These are phyloP conservation scores for Rattus rattus DNA, from an alignment of 2,113 vertebrate genomes.

Conservation along the genomic window DNA sequence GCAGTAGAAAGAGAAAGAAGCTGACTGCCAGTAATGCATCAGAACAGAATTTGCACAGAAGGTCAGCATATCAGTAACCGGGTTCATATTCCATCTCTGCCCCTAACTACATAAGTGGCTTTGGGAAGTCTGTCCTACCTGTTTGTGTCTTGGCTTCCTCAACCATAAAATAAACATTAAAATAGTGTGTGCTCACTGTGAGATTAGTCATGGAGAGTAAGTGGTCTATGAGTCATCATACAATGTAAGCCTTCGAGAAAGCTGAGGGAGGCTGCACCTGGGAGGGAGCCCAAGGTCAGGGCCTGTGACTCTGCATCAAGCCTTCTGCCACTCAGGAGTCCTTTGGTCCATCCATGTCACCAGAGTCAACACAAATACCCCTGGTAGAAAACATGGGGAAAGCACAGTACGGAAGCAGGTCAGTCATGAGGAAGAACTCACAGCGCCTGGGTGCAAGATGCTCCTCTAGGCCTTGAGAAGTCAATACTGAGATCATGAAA, in stretches of 20 bases:
- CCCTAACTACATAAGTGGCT: no score
- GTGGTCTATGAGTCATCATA: background rate
- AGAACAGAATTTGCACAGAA: background rate
- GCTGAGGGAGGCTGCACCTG: background rate
- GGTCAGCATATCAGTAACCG: background rate
- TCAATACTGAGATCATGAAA: background rate
- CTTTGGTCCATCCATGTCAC: background rate
- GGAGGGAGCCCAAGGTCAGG: background rate
- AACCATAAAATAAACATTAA: background rate
- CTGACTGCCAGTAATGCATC: background rate
- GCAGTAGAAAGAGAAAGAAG: background rate
- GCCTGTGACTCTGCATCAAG: background rate
- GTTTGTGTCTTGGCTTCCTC: background rate
- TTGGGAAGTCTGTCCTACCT: background rate
- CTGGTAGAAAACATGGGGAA: background rate
- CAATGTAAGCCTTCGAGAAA: background rate
- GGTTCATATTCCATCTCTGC: background rate
- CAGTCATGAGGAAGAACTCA: background rate
- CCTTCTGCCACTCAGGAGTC: background rate
- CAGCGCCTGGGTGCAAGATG: accelerated
- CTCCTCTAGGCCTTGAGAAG: background rate
- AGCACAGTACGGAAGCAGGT: background rate
- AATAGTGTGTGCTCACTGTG: no score
- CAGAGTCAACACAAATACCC: background rate
- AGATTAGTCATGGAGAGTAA: background rate